Conservation (phyloP, 2,113 vertebrate species). For the Gallinago media region DNA sequence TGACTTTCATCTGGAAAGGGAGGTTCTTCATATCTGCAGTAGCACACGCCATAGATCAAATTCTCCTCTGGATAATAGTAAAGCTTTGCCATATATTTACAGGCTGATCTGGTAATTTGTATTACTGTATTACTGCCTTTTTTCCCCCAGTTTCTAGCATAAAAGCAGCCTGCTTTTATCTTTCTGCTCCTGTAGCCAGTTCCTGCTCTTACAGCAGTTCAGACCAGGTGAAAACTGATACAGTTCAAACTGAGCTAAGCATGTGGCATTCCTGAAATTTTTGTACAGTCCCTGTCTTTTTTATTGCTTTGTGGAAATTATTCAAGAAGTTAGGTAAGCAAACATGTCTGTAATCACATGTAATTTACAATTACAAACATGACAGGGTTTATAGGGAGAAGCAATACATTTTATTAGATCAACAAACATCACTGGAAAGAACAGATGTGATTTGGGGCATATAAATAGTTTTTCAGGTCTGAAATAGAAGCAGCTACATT, state of each 20-base stretch:
- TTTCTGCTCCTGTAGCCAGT: background rate
- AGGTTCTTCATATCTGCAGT: background rate
- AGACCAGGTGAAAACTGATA: background rate
- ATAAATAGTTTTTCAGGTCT: background rate
- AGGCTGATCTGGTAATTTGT: background rate
- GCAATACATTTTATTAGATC: background rate
- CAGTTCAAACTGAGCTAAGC: background rate
- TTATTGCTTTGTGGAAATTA: background rate
- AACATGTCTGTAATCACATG: background rate
- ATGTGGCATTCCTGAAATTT: background rate
- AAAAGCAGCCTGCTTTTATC: background rate
- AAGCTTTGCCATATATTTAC: background rate
- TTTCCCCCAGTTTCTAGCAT: background rate
- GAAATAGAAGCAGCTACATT: background rate
- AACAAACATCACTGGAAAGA: background rate
- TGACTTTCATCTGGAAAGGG: background rate
- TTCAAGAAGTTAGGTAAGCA: background rate
- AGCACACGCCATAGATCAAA: background rate
- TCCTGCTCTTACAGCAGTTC: background rate
- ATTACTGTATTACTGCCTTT: background rate
- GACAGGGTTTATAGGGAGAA: background rate
- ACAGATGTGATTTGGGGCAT: constrained; percentile 17
- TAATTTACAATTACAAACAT: background rate
- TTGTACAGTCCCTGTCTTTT: background rate
- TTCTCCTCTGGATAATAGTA: background rate